Conservation (phyloP, 2,113 vertebrate genomes). For the Antidorcas marsupialis region DNA sequence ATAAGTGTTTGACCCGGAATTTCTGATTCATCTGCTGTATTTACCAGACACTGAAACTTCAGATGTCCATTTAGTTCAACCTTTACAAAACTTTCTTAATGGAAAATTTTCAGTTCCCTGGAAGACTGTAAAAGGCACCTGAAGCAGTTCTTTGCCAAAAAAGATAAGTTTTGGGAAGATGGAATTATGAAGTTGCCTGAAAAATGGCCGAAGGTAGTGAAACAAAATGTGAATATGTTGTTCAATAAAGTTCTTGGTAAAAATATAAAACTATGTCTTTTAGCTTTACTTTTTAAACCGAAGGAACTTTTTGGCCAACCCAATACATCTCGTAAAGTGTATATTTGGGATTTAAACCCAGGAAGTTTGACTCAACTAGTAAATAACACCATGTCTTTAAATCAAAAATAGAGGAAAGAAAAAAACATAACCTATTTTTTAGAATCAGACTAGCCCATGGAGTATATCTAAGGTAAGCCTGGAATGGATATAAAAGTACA, state of each 20-base stretch:
- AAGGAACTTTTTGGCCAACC: neutral
- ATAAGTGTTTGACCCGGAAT: neutral
- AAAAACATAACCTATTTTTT: neutral
- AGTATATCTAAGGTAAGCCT: neutral
- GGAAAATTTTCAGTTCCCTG: neutral
- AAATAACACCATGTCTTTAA: neutral
- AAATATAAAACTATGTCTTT: neutral
- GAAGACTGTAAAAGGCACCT: neutral
- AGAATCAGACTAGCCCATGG: neutral
- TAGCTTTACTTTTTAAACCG: neutral
- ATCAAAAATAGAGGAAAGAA: neutral
- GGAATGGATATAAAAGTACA: neutral
- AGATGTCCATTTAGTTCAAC: neutral
- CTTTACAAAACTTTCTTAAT: neutral
- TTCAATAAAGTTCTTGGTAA: neutral
- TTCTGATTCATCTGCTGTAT: neutral
- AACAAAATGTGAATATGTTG: neutral
- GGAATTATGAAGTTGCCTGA: neutral
- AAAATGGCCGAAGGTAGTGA: neutral
- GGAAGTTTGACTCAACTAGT: neutral
- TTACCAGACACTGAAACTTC: accelerated
- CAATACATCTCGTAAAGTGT: neutral
- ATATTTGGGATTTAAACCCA: neutral
- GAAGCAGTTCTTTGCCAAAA: neutral
- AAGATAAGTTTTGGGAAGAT: neutral